These are phyloP conservation scores for Encarsia formosa DNA, from an alignment of 2,888 invertebrate genomes.

Conservation along the genomic window DNA sequence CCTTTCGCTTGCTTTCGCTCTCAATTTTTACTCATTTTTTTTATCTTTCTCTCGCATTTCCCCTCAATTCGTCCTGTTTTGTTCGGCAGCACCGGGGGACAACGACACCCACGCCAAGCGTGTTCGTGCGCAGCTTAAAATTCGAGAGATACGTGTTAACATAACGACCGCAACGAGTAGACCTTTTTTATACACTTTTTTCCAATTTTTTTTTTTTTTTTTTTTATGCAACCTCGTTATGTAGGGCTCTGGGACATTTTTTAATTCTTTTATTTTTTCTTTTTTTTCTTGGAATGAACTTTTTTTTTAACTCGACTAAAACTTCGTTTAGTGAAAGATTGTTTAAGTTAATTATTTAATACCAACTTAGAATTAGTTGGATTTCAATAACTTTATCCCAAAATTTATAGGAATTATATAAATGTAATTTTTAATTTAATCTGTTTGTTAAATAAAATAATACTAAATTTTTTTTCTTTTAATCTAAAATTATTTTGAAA, in stretches of 20 bases:
- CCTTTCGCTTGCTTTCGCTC: conserved; percentile 3
- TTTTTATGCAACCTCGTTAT: conserved; percentile 31
- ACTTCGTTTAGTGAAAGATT: too few species aligned
- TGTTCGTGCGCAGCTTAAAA: conserved; percentile 40
- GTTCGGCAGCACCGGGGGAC: conserved; percentile 28
- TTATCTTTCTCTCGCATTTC: conserved; percentile 13
- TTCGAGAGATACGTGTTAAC: conserved; percentile 21
- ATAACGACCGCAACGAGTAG: conserved; percentile 16
- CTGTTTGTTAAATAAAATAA: too few species aligned
- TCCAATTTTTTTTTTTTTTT: too few species aligned
- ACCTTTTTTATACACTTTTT: conserved; percentile 1
- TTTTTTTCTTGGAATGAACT: too few species aligned
- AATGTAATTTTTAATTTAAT: too few species aligned
- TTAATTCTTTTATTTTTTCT: conserved; percentile 23
- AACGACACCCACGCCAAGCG: conserved; percentile 34
- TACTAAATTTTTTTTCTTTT: too few species aligned
- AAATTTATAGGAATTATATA: too few species aligned
- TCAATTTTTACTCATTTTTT: conserved; percentile 11
- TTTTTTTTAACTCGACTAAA: too few species aligned
- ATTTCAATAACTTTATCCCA: too few species aligned
- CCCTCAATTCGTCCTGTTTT: conserved; percentile 24
- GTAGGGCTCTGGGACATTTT: conserved; percentile 45
- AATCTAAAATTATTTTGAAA: too few species aligned
- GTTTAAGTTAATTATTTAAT: too few species aligned
- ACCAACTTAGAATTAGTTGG: too few species aligned